Evolutionary conservation across 2,888 invertebrate species (phyloP).

Genomic region (Pterobdella sp.): DNA sequence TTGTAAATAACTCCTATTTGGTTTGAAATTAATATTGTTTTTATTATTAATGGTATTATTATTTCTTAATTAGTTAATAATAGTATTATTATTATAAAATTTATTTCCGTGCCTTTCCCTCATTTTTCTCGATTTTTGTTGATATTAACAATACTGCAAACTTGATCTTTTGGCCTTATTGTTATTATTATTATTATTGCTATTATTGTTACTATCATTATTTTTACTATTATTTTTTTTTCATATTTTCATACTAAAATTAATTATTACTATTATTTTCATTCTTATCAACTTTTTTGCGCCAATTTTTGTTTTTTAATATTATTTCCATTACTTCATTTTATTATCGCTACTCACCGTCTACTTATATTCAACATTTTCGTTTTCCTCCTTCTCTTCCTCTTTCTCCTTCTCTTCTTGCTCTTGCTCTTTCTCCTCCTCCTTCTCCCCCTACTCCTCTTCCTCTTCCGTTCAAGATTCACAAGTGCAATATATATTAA

Average conservation of each 20-base stretch:
- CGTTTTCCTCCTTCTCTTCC: neutral
- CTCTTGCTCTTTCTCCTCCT: neutral
- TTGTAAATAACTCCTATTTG: neutral
- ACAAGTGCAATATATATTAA: too few species aligned
- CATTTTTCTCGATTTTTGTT: neutral
- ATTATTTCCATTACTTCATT: neutral
- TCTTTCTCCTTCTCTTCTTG: neutral
- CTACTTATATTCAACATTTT: neutral
- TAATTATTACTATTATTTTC: conserved; percentile 3
- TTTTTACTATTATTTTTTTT: neutral
- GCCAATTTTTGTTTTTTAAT: neutral
- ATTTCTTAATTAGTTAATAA: neutral
- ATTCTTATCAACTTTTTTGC: neutral
- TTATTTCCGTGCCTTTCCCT: neutral
- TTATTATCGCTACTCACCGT: neutral
- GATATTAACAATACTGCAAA: conserved; percentile 11
- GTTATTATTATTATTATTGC: neutral
- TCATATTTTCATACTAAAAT: too few species aligned
- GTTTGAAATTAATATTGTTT: neutral
- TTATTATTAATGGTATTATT: neutral
- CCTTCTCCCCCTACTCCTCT: neutral
- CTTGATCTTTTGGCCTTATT: neutral
- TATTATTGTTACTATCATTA: neutral
- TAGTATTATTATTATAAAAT: neutral
- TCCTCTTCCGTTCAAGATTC: neutral